A percentile compares a stretch with the other conserved stretches of the same genome.
Conservation (phyloP, 2,797 vertebrate genomes). For the Champsocephalus gunnari region DNA sequence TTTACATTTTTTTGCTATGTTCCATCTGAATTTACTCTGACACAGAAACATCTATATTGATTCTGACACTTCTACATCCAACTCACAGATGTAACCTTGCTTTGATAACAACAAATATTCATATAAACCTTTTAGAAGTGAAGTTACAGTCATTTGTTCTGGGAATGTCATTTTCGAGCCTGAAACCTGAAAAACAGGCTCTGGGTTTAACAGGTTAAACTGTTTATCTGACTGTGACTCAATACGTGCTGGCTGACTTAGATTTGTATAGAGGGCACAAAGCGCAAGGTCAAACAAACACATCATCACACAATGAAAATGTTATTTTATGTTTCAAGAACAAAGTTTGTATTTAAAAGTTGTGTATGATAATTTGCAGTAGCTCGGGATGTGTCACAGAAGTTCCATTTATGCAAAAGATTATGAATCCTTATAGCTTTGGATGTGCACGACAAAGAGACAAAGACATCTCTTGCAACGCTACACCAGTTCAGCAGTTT, state of each 20-base stretch:
- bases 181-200: no score
- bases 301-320: neutral
- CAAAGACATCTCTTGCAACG: constrained; percentile 23
- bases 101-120: no score
- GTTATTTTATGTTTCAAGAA: constrained; percentile 1
- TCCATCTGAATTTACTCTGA: no score
- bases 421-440: neutral
- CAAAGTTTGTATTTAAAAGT: neutral
- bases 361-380: neutral
- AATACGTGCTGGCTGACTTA: constrained; percentile 49
- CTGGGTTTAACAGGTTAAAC: no score
- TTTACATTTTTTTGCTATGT: no score
- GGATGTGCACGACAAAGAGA: neutral
- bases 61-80: no score
- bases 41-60: no score
- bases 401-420: constrained; percentile 3
- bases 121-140: no score
- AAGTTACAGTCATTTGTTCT: no score
- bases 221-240: constrained; percentile 65
- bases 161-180: no score
- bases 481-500: constrained; percentile 16
- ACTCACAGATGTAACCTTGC: no score
- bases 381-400: neutral
- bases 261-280: constrained; percentile 32
- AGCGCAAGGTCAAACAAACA: constrained; percentile 59